Percentiles rank a stretch among this genome's conserved stretches.
Conservation (phyloP, 2,888 invertebrate genomes). For the Spisula solida region DNA sequence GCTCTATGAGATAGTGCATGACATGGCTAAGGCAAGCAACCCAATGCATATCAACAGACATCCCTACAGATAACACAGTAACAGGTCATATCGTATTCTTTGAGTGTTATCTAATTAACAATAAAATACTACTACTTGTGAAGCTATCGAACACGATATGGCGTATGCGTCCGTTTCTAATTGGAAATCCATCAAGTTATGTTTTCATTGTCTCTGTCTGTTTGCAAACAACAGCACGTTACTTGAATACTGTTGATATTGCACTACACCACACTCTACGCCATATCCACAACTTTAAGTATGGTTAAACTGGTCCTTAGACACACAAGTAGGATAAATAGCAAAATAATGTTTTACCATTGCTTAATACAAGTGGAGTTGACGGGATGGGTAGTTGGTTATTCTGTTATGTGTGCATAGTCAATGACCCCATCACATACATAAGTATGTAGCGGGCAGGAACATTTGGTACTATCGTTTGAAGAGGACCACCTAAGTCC, state of each 20-base stretch:
- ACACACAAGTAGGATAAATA: neutral
- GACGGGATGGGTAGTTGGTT: no score
- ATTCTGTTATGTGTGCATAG: no score
- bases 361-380: no score
- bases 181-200: neutral
- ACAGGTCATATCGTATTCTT: neutral
- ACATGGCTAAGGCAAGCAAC: neutral
- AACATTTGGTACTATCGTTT: no score
- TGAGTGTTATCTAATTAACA: conserved; percentile 5
- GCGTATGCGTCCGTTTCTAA: neutral
- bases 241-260: conserved; percentile 2
- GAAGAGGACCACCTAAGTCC: no score
- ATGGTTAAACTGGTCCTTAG: neutral
- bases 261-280: neutral
- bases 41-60: no score
- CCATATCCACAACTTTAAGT: neutral
- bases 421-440: no score
- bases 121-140: neutral
- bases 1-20: neutral
- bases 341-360: no score
- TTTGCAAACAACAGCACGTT: neutral
- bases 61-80: neutral
- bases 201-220: neutral
- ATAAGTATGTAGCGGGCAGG: no score
- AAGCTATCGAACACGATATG: neutral